Base-by-base conservation (phyloP, 1,140 invertebrate species). In the Akabosia matsudoensis region DNA sequence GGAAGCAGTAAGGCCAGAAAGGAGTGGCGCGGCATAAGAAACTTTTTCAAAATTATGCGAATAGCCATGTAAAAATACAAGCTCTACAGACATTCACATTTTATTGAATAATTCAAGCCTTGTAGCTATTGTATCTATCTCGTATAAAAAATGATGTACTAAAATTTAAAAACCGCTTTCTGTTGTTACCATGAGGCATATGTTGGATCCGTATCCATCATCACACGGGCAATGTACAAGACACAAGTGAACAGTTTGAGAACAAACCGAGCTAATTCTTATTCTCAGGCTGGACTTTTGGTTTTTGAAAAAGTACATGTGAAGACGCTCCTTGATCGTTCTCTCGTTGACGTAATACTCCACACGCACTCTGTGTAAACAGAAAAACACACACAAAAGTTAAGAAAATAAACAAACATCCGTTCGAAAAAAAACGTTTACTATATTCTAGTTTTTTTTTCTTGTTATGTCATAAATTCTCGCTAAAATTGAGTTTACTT, bases 271-370 rank as follows among this genome's bases (percentile, higher is more conserved):
- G 95, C 95, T n/a, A 82, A 97, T 93, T 84, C 97, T 92, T 88
- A 99, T 98, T 82, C 96, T 90, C 85, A 98, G 90, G 91, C 97
- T 98, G 86, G 96, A 97, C 87, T 95, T 91, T 89, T 98, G 96
- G 87, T 98, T 98, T 87, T 98, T 98, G 85, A 99, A 96, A 88
- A 98, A 98, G 88, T 98, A 98, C 77, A 97, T 89, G 88, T 98
- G 96, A 82, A 99, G 91, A 85, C 95, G 90, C 89, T 98, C 95
- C 88, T 98, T 98, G 85, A 98, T 92, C 84, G 96, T 97, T 85
- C 97, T 97, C 87, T 99, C 96, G 88, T 98, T 98, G 81, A 97
- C 97, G 86, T 98, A 98, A 87, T 97, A 98, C 87, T 99, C 97
- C 82, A 98, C 97, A 76, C 95, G 93, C 83, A 98, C 96, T 90